Percentiles rank a stretch among this genome's conserved stretches.
These are phyloP conservation scores for Gisinianus flammeolus DNA, from an alignment of 2,888 invertebrate genomes.

Conservation along the genomic window DNA sequence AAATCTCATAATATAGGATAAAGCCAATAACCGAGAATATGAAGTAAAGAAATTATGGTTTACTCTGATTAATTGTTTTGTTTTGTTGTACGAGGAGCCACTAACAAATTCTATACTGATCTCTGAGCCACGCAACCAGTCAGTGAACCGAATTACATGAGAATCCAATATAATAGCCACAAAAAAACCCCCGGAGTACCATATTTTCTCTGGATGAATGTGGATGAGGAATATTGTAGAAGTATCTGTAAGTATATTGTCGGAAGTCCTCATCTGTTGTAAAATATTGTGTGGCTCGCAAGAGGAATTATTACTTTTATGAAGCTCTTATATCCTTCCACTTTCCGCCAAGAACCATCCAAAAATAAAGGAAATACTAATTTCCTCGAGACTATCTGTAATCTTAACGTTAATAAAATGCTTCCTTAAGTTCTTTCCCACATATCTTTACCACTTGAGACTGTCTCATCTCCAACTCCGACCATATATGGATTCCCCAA, in stretches of 20 bases:
- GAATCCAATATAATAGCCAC: conserved; percentile 21
- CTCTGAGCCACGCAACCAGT: conserved; percentile 1
- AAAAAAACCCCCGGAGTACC: background rate
- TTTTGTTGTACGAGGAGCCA: no score
- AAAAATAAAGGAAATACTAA: no score
- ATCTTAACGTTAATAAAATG: no score
- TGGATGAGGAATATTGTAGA: no score
- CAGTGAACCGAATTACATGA: conserved; percentile 9
- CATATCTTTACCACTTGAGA: no score
- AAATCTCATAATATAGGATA: background rate
- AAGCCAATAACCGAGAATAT: background rate
- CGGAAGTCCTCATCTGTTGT: no score
- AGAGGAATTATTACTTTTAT: conserved; percentile 26
- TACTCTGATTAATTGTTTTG: conserved; percentile 22
- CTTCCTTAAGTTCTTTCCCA: no score
- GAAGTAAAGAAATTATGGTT: conserved; percentile 4
- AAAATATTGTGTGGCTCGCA: conserved; percentile 7
- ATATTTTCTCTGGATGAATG: no score
- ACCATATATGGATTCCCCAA: no score
- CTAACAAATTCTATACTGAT: conserved; percentile 10
- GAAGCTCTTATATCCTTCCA: background rate
- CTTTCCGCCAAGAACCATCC: conserved; percentile 19
- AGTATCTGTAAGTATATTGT: no score
- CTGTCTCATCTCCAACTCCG: no score
- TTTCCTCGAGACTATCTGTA: no score